Base-by-base conservation (phyloP, 2,797 vertebrate species). In the Cryptoprocta ferox region DNA sequence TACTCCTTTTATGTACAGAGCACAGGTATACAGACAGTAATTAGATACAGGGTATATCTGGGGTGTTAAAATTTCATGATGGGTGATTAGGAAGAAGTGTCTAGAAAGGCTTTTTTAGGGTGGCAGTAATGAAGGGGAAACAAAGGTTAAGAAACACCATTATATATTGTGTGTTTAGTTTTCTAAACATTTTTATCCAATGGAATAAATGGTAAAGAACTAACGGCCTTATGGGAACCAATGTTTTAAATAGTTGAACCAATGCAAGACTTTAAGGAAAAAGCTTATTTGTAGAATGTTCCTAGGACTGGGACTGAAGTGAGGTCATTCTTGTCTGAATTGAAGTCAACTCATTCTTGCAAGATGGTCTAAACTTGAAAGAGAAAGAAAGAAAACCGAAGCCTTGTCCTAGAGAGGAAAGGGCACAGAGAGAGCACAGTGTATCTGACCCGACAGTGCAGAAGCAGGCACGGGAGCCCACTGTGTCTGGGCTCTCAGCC, bases 201-300 rank as follows among this genome's bases (percentile, higher is more conserved):
- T 89, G 93, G 91, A 95, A 87, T 59, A 76, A 96, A 93, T 91
- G 59, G 63, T 76, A 89, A 83, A 65, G 50, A 94, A 92, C 66
- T 80, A 90, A 95, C 28, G 90, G 75, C 50, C 30, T 24, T 50
- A 35, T 37, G 82, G 68, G 45, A 96, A 89, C 24, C 73, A 70
- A 21, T 95, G 82, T 96, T 79, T 91, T 8, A 79, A 94, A 94
- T 88, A 88, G 63, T 56, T 50, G 66, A 86, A 6, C 37, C 76
- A 79, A 15, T 50, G 21, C 14, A 61, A 78, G 65, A 15, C 78
- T 96, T 91, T 35, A 32, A 59, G 50, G 50, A 68, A 94, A 96
- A 97, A 97, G 78, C 68, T 75, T 97, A 90, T 93, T 81, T 89
- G 65, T 70, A 81, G 50, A 70, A 12, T 73, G 66, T 93, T 70